Conservation (phyloP, 2,113 vertebrate species). For the Corapipo altera region DNA sequence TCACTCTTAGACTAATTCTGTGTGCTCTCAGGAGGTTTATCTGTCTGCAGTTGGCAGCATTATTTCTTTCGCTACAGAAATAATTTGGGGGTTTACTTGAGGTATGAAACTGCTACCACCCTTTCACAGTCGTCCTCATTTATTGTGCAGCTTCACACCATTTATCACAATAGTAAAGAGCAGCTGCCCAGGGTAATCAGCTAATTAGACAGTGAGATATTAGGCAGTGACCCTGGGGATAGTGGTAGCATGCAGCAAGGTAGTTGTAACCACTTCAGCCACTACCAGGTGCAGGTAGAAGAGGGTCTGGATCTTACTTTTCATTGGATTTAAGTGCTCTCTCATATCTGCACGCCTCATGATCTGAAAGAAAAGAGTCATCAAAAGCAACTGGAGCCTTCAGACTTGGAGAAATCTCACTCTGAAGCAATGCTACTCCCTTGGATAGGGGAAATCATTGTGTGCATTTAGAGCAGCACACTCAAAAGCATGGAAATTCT, state of each 20-base stretch:
- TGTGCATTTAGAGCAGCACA: background rate
- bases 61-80: background rate
- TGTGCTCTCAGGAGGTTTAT: background rate
- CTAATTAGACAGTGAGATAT: background rate
- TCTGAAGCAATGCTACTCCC: background rate
- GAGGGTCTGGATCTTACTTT: background rate
- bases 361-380: background rate
- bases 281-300: background rate
- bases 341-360: background rate
- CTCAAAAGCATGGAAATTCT: background rate
- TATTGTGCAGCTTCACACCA: background rate
- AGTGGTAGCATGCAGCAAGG: background rate
- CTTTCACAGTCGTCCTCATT: background rate
- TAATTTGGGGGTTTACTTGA: background rate
- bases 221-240: background rate
- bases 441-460: background rate
- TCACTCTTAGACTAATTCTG: background rate
- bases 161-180: background rate
- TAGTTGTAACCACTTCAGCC: background rate
- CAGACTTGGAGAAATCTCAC: background rate
- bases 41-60: background rate
- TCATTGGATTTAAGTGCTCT: background rate
- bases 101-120: fast-evolving
- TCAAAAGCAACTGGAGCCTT: background rate
- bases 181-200: background rate